Conservation (phyloP, 2,888 invertebrate genomes). For the Trypoxylon attenuatum region DNA sequence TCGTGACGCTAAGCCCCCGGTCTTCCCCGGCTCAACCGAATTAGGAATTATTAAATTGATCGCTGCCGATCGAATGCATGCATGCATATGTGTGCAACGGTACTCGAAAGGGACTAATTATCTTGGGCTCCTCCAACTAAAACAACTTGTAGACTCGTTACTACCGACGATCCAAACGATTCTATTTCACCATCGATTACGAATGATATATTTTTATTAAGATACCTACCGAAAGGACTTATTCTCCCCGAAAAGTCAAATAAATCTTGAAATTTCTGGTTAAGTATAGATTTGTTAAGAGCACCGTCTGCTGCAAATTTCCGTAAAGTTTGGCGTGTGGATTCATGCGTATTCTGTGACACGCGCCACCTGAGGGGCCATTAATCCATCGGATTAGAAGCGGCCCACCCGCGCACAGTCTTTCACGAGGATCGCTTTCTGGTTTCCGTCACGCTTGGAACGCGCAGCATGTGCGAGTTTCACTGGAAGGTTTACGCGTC, state of each 20-base stretch:
- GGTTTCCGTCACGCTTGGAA: neutral
- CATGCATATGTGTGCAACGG: neutral
- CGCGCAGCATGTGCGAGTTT: neutral
- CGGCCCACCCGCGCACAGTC: conserved; percentile 11
- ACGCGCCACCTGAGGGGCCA: conserved; percentile 14
- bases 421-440: neutral
- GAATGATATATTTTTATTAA: too few relatives aligned
- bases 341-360: conserved; percentile 11
- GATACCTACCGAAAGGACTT: neutral
- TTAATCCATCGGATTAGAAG: conserved; percentile 19
- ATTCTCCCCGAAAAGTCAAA: neutral
- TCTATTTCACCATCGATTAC: too few relatives aligned
- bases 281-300: too few relatives aligned
- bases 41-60: conserved; percentile 4
- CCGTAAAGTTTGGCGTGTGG: neutral
- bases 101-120: neutral
- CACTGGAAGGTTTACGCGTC: neutral
- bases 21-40: neutral
- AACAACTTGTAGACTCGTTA: too few relatives aligned
- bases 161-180: too few relatives aligned
- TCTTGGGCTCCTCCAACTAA: too few relatives aligned
- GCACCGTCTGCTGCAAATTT: neutral
- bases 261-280: neutral
- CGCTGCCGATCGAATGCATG: neutral
- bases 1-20: conserved; percentile 1